Evolutionary conservation across 2,888 invertebrate genomes (phyloP), one percentile per base, ranked within the genome.

Genomic region (Leucophenga maculata): DNA sequence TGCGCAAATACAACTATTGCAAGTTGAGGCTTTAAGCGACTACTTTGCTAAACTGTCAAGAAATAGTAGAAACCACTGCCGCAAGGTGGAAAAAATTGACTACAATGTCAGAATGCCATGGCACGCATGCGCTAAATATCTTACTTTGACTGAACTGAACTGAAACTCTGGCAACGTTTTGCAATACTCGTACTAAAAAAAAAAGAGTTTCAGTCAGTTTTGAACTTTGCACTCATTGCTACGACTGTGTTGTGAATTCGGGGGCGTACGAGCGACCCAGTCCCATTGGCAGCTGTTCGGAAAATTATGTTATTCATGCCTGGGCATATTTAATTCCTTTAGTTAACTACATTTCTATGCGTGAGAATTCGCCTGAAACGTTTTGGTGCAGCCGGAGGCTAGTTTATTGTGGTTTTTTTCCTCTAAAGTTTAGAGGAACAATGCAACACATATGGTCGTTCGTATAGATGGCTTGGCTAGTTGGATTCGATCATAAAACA

Each of bases 121-220:
- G 65, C 59, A 65, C 46, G 50, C 70, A 67, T 64, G 67, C 69
- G 65, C 48, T 31, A 57, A 64, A 65, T 52, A 22, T 52, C 66
- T 54, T 54, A 66, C 26, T 66, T 55, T 44, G 31, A 31, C 39
- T 16, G 39, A 18, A 31, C 39, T 16, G 39, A 18, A 50, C 55
- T 22, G 62, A 59, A 26, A 59, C 11, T 26, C 59, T 31, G 16
- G 4, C 26, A 59, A 59, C 6, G 20, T 0, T 46, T 46, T n/a
- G 20, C 11, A 20, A 54, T 54, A 54, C 54, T 18, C 6, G 13
- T 13, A 20, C 60, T 22, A 46, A 46, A 55, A 57, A 16, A 59
- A 67, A 57, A 57, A 18, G 4, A 54, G 6, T 26, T 57, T 9
- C 14, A n/a, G 26, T n/a, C 60, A 64, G 22, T 46, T 48, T 64